phyloP scores from a whole-genome alignment of 2,888 invertebrate species.

The Teleiodes luculella region DNA sequence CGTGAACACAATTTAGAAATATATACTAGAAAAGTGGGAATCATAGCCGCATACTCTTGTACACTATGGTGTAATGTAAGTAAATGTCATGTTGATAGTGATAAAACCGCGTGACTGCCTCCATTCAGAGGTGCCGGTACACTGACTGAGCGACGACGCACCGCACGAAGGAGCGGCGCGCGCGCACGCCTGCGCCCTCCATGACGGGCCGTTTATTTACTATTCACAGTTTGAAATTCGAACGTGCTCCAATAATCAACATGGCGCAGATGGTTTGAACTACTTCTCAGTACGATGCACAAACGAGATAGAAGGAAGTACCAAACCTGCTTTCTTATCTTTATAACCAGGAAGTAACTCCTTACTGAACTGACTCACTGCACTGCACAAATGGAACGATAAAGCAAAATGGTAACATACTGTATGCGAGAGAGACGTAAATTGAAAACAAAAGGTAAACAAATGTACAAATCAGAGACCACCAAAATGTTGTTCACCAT shows the following conservation, averaged over 20 bases:
- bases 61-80: constrained; percentile 30
- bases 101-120: constrained; percentile 59
- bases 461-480: constrained; percentile 18
- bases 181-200: constrained; percentile 60
- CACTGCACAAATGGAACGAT: not conserved
- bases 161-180: constrained; percentile 44
- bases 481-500: constrained; percentile 8
- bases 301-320: constrained; percentile 28
- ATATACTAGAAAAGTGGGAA: constrained; percentile 29
- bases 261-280: constrained; percentile 47
- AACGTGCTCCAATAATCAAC: constrained; percentile 69
- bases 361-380: constrained; percentile 3
- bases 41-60: constrained; percentile 38
- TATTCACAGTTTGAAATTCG: constrained; percentile 69
- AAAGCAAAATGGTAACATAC: not conserved
- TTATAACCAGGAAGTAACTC: not conserved
- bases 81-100: constrained; percentile 34
- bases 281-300: constrained; percentile 37
- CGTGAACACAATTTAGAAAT: constrained; percentile 38
- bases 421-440: not conserved
- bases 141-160: constrained; percentile 49
- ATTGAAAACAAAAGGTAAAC: not conserved
- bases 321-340: constrained; percentile 8
- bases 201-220: constrained; percentile 70
- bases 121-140: constrained; percentile 63